Conservation (phyloP, 2,797 vertebrate species). For the Macroramphosus scolopax region DNA sequence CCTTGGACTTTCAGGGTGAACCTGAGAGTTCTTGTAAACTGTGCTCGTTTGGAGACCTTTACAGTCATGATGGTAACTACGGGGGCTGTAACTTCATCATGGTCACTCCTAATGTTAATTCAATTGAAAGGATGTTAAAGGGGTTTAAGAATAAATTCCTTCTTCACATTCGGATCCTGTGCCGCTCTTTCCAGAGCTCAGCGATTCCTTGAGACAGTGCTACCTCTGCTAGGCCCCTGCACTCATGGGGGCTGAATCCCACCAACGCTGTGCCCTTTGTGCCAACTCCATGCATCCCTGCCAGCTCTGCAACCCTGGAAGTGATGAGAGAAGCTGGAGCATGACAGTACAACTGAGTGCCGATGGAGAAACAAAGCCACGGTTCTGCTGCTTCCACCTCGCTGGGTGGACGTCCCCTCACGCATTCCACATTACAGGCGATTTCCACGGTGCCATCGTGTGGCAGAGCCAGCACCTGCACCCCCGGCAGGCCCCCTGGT, state of each 20-base stretch:
- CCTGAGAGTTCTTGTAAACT: too few species aligned
- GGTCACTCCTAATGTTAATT: too few species aligned
- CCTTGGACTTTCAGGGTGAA: too few species aligned
- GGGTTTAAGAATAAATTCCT: not conserved
- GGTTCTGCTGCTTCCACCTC: conserved; percentile 5
- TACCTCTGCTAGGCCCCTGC: conserved; percentile 69
- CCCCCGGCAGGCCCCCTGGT: conserved; percentile 69
- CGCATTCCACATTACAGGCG: conserved; percentile 79
- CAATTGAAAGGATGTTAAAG: too few species aligned
- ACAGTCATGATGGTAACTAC: too few species aligned
- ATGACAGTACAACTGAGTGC: conserved; percentile 64
- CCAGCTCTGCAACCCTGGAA: conserved; percentile 68
- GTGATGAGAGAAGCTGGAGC: conserved; percentile 72
- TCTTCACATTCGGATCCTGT: conserved; percentile 70
- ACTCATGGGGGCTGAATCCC: conserved; percentile 77
- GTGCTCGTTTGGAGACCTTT: too few species aligned
- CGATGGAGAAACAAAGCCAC: conserved; percentile 59
- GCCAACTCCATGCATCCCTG: conserved; percentile 51
- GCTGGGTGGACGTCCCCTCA: conserved; percentile 37
- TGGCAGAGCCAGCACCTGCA: conserved; percentile 78
- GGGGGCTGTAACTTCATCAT: too few species aligned
- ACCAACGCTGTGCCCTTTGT: conserved; percentile 65
- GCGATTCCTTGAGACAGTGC: conserved; percentile 66
- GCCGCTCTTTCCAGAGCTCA: conserved; percentile 78
- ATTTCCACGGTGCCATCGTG: conserved; percentile 75